Base-by-base conservation (phyloP, 2,888 invertebrate species). In the Drosophila recens region DNA sequence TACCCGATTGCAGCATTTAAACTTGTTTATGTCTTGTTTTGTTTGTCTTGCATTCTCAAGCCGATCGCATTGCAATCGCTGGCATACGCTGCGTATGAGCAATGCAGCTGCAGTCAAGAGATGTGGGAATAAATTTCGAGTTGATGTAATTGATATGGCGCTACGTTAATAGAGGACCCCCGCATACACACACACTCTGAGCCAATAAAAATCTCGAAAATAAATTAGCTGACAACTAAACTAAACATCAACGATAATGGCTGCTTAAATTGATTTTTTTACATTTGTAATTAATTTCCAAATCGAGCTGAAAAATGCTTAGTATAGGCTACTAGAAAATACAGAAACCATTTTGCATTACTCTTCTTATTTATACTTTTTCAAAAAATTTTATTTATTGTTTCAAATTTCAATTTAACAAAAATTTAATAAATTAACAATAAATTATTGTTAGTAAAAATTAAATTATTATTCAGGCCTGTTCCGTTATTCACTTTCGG, bases 81-180 rank as follows among this genome's bases (percentile, higher is more conserved):
- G 53, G 56, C 63, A 15, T 52, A 79, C 77, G 73, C 67, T 20
- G 78, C 78, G 78, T 79, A 79, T 79, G 77, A 61, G 73, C 80
- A 73, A 79, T 69, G 51, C 57, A 51, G 58, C 54, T 72, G 61
- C 57, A 9, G 20, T 23, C 15, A 23, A 30, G 36, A 43, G 38
- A 40, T 67, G 65, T 62, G 61, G 59, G 77, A 75, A 75, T 43
- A 38, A 8, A 42, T 42, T 30, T 59, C 30, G 33, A 43, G 58
- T 42, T 30, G 11, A 30, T 56, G 76, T 56, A 67, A 71, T 59
- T 62, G 52, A 75, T 79, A 71, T 57, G 76, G 75, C 76, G 75
- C 75, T 54, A 58, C 40, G 45, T 23, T 17, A 51, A 46, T 52
- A 43, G 54, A 38, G 40, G 52, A 61, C 63, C 68, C 73, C 27